A percentile compares a stretch with the other conserved stretches of the same genome.
phyloP scores from a whole-genome alignment of 2,797 vertebrate species.

The Pangasius sanitwongsei region DNA sequence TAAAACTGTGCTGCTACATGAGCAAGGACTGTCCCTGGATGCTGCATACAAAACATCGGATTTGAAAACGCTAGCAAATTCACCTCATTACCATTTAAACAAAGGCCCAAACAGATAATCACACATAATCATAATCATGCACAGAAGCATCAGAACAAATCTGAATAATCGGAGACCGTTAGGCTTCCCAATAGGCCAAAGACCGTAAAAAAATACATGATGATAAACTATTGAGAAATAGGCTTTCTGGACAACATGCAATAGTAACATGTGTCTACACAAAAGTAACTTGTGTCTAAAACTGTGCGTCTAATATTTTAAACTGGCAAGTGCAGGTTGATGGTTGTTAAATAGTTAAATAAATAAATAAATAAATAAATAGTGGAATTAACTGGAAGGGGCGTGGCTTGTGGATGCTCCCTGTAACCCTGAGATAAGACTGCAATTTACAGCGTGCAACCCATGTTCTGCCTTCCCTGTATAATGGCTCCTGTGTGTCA shows the following conservation, averaged over 20 bases:
- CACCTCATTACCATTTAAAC: constrained; percentile 17
- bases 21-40: neutral
- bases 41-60: neutral
- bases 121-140: neutral
- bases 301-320: neutral
- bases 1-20: neutral
- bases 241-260: neutral
- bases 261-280: too few species aligned
- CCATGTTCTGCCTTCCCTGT: neutral
- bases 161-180: neutral
- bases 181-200: neutral
- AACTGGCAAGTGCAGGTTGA: neutral
- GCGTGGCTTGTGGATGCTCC: neutral
- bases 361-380: too few species aligned
- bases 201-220: neutral
- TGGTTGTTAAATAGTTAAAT: neutral
- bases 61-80: neutral
- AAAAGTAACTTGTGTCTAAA: neutral
- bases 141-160: neutral
- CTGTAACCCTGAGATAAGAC: neutral
- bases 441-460: neutral
- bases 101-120: constrained; percentile 1
- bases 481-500: neutral
- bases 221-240: neutral
- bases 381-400: neutral